Evolutionary conservation across 2,797 vertebrate genomes (phyloP).

Genomic region (Orientallactaga sibirica): DNA sequence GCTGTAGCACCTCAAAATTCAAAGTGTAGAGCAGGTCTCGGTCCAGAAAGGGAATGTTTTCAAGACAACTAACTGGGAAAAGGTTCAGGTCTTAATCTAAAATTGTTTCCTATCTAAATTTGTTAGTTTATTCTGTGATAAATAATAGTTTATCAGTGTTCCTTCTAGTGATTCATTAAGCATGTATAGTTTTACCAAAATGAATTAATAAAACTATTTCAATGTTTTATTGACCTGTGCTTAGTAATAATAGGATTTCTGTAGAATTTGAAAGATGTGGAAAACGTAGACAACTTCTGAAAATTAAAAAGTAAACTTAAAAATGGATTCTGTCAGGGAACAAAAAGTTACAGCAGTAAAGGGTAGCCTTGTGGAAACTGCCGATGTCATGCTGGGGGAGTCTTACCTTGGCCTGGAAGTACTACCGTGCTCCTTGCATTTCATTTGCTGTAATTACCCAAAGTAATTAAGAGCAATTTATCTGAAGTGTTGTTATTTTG

Average conservation of each 20-base stretch:
- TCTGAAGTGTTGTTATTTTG: background rate
- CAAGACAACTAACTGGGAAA: slow-evolving; percentile 60
- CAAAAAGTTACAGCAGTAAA: background rate
- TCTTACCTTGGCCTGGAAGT: background rate
- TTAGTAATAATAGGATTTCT: slow-evolving; percentile 30
- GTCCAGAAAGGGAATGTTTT: background rate
- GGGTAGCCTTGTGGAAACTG: background rate
- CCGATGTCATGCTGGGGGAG: background rate
- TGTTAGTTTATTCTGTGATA: slow-evolving; percentile 41
- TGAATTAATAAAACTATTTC: slow-evolving; percentile 34
- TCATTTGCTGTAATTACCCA: background rate
- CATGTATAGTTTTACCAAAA: slow-evolving; percentile 19
- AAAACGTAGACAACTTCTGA: background rate
- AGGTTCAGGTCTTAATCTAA: slow-evolving; percentile 28
- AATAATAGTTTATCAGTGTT: slow-evolving; percentile 35
- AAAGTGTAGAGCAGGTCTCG: fast-evolving
- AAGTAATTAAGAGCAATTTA: background rate
- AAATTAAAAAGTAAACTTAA: slow-evolving; percentile 34
- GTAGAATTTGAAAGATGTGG: background rate
- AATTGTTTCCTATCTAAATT: background rate
- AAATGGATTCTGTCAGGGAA: background rate
- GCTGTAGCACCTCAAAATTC: slow-evolving; percentile 84
- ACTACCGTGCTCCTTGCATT: background rate
- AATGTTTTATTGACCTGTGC: slow-evolving; percentile 12
- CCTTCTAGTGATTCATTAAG: slow-evolving; percentile 50